Evolutionary conservation across 2,888 invertebrate species (phyloP).

Genomic region (Blastobasis adustella): DNA sequence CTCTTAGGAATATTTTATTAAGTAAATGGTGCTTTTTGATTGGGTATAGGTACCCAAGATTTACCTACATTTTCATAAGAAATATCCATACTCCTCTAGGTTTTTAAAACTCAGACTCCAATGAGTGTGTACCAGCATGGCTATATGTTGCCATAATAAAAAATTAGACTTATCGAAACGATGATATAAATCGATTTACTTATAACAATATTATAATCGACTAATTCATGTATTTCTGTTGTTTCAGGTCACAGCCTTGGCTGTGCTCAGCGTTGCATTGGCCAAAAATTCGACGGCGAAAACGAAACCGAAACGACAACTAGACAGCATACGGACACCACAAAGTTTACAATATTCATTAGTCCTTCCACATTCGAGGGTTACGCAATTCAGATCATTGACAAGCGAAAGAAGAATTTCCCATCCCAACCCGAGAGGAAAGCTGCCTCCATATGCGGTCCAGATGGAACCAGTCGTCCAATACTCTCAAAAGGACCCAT

Average conservation of each 20-base stretch:
- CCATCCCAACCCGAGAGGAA: constrained; percentile 59
- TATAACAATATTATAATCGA: not conserved
- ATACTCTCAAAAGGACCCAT: constrained; percentile 86
- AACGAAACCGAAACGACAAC: constrained; percentile 71
- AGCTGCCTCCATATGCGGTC: constrained; percentile 82
- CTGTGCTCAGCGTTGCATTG: constrained; percentile 68
- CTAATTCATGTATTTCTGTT: constrained; percentile 22
- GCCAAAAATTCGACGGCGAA: constrained; percentile 64
- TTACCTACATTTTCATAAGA: too few relatives aligned
- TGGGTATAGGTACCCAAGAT: too few relatives aligned
- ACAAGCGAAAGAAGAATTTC: constrained; percentile 73
- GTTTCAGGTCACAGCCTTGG: constrained; percentile 74
- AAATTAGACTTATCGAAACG: too few relatives aligned
- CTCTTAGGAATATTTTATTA: too few relatives aligned
- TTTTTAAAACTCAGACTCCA: too few relatives aligned
- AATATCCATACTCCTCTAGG: too few relatives aligned
- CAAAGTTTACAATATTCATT: constrained; percentile 76
- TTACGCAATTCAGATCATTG: constrained; percentile 66
- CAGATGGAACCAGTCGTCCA: constrained; percentile 88
- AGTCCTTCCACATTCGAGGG: constrained; percentile 73
- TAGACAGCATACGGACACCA: constrained; percentile 71
- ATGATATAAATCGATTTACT: not conserved
- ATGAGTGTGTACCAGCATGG: too few relatives aligned
- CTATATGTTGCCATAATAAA: too few relatives aligned
- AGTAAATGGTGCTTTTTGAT: too few relatives aligned